These are phyloP conservation scores for Ormyrus rosae DNA, from an alignment of 2,888 invertebrate genomes.

Conservation along the genomic window DNA sequence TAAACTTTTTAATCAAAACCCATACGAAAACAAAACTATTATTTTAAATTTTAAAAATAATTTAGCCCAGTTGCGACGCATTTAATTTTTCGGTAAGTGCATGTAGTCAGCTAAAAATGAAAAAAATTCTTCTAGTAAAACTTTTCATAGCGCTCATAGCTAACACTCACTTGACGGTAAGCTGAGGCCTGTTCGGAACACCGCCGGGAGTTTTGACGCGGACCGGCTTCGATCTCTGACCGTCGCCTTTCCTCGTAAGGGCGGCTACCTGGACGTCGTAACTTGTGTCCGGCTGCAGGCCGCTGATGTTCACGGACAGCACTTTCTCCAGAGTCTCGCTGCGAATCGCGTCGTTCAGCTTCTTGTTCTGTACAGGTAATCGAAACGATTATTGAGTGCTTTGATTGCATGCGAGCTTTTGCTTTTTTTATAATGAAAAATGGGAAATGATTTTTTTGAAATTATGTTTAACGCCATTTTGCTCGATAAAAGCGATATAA, in stretches of 20 bases:
- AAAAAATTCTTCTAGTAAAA: too few relatives aligned
- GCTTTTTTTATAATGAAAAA: background rate
- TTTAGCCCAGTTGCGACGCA: too few relatives aligned
- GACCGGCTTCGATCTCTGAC: constrained; percentile 91
- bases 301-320: constrained; percentile 89
- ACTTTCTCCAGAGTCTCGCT: constrained; percentile 88
- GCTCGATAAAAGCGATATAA: too few relatives aligned
- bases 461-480: too few relatives aligned
- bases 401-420: too few relatives aligned
- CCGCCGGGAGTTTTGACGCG: constrained; percentile 95
- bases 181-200: constrained; percentile 90
- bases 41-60: background rate
- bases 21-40: background rate
- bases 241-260: constrained; percentile 97
- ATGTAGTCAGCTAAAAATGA: too few relatives aligned
- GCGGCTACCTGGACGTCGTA: constrained; percentile 97
- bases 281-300: constrained; percentile 95
- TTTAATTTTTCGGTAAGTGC: too few relatives aligned
- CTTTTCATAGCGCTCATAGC: background rate
- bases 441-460: too few relatives aligned
- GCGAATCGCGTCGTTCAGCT: constrained; percentile 91
- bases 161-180: constrained; percentile 84
- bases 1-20: background rate
- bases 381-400: too few relatives aligned
- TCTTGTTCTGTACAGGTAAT: constrained; percentile 79